These are phyloP conservation scores for Microplitis manilae DNA, from an alignment of 2,888 invertebrate genomes.

Conservation along the genomic window DNA sequence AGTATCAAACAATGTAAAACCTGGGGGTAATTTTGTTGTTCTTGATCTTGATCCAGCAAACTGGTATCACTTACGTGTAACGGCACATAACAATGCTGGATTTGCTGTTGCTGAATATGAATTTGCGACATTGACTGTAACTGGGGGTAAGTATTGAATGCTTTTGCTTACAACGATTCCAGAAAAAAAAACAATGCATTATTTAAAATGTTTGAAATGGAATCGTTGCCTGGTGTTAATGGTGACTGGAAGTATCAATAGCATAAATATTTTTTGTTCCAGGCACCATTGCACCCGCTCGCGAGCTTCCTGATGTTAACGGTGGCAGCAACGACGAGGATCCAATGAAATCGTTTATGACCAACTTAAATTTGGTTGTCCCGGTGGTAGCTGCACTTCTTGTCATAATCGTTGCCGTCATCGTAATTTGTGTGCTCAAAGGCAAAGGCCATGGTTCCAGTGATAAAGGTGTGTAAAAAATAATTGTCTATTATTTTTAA, in stretches of 20 bases:
- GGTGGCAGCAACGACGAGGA: constrained; percentile 77
- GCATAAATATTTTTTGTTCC: constrained; percentile 76
- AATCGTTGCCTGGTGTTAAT: constrained; percentile 51
- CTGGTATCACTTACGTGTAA: constrained; percentile 93
- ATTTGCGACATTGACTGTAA: constrained; percentile 93
- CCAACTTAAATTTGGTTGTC: constrained; percentile 93
- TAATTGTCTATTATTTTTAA: constrained; percentile 57
- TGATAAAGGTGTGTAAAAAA: constrained; percentile 73
- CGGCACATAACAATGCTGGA: constrained; percentile 96
- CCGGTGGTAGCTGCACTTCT: constrained; percentile 93
- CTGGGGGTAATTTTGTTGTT: constrained; percentile 91
- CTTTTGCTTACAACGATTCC: constrained; percentile 46
- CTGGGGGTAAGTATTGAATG: constrained; percentile 83
- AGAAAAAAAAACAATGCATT: not conserved
- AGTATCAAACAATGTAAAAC: constrained; percentile 93
- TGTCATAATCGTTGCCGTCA: constrained; percentile 93
- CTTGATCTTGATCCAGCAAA: constrained; percentile 93
- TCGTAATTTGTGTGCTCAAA: constrained; percentile 92
- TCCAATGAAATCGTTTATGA: constrained; percentile 89
- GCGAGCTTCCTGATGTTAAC: constrained; percentile 85
- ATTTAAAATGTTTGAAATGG: not conserved
- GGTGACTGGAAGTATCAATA: constrained; percentile 48
- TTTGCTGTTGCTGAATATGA: constrained; percentile 96
- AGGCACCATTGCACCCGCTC: constrained; percentile 95
- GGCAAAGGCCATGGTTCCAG: constrained; percentile 88